Evolutionary conservation across 2,888 invertebrate species (phyloP), one percentile per base, ranked within the genome.

Genomic region (Rapana venosa): DNA sequence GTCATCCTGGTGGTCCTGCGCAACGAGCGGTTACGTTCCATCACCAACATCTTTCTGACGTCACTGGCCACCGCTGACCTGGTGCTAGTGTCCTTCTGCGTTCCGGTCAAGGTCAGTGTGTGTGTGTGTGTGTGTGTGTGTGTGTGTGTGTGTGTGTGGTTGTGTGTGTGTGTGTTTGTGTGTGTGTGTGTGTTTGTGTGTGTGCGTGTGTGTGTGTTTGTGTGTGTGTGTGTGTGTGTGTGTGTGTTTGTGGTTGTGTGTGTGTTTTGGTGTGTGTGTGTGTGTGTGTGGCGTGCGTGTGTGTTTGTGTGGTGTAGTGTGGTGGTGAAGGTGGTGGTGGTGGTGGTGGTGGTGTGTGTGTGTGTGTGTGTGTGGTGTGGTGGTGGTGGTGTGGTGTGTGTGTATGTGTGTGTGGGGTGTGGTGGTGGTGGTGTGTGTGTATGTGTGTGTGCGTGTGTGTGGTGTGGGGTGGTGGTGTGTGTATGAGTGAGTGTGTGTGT

Each of bases 41-140:
- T 91, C 79, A 91, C 91, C 35, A 91, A 91, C 36, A 86, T 91
- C 70, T 91, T 91, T 47, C 70, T 91, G 88, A 90, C 91, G 35
- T 90, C 90, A 11, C 77, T 91, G 26, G 91, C 91, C 26, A 88
- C 87, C 32, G 91, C 91, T 11, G 91, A 91, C 87, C 87, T 91
- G 36, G 87, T 89, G 0, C 35, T 91, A 35, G 86, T 91, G 26
- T 83, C 70, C 35, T 88, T 91, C 83, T 91, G 91, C 47, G 91
- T 91, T 0, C 91, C 91, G 17, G 90, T 91, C n/a, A 91, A 91
- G 90, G 91, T 91, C 35, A 88, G 22, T 35, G 70, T 70, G 61
- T n/a, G 30, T 58, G 61, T 32, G 11, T 30, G 85, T 30, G 87
- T 70, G 61, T 30, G 17, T n/a, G 66, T 2, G 66, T 2, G 66